phyloP scores from a whole-genome alignment of 2,797 vertebrate species.

The Lagocephalus sceleratus region DNA sequence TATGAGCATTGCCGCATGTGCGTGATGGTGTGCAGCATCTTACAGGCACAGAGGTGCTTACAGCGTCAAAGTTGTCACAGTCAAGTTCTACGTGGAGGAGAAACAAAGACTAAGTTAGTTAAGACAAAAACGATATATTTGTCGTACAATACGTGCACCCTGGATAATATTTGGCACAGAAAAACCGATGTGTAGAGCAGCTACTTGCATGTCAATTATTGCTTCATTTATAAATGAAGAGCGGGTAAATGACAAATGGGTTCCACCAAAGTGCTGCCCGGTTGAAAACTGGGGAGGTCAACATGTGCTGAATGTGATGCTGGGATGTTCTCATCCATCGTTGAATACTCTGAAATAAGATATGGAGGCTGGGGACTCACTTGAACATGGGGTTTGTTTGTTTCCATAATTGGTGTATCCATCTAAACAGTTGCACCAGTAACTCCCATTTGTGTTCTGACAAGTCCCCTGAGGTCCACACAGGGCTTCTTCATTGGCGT shows the following conservation, averaged over 20 bases:
- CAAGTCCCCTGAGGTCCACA: conserved; percentile 60
- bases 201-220: too few relatives aligned
- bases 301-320: too few relatives aligned
- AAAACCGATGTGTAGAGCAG: too few relatives aligned
- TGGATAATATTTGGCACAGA: too few relatives aligned
- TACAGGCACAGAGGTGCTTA: conserved; percentile 24
- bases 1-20: background rate
- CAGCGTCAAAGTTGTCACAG: conserved; percentile 41
- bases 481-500: rapidly evolving
- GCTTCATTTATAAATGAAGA: too few relatives aligned
- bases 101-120: background rate
- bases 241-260: background rate
- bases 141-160: too few relatives aligned
- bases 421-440: conserved; percentile 52
- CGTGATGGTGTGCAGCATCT: background rate
- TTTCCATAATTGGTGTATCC: conserved; percentile 69
- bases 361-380: conserved; percentile 39
- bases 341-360: background rate
- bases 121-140: too few relatives aligned
- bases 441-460: conserved; percentile 53
- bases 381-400: conserved; percentile 48
- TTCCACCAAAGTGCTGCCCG: background rate
- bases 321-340: background rate
- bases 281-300: too few relatives aligned
- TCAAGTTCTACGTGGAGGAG: conserved; percentile 48